Evolutionary conservation across 2,888 invertebrate genomes (phyloP).

Genomic region (Petrolisthes manimaculis): DNA sequence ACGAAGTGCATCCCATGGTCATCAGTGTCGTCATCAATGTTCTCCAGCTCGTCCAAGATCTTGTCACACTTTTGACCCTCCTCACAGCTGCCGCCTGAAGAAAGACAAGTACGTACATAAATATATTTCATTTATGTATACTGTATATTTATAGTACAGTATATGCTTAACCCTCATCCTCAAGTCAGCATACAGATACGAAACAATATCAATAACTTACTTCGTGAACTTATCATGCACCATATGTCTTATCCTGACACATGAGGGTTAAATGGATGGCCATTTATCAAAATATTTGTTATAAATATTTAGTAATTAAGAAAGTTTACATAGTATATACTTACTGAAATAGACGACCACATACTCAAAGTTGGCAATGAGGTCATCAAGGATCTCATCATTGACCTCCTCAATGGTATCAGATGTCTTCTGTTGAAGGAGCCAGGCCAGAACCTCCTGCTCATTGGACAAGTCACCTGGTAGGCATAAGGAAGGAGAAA

Average conservation of each 20-base stretch:
- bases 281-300: no score
- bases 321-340: slow-evolving; percentile 68
- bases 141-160: neutral
- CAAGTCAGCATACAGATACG: no score
- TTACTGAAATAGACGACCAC: slow-evolving; percentile 92
- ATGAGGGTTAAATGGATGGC: no score
- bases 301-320: neutral
- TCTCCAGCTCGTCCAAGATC: slow-evolving; percentile 87
- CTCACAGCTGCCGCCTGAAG: slow-evolving; percentile 68
- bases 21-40: slow-evolving; percentile 92
- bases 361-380: slow-evolving; percentile 91
- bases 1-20: slow-evolving; percentile 94
- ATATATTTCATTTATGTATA: no score
- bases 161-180: neutral
- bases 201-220: no score
- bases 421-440: slow-evolving; percentile 84
- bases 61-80: slow-evolving; percentile 87
- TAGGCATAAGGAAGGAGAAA: neutral
- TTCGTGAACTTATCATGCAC: no score
- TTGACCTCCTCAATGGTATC: slow-evolving; percentile 95
- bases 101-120: no score
- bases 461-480: slow-evolving; percentile 89
- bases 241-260: no score
- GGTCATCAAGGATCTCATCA: slow-evolving; percentile 86
- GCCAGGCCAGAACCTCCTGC: slow-evolving; percentile 89